These are phyloP conservation scores for Tineola bisselliella DNA, from an alignment of 2,888 invertebrate genomes.

Conservation along the genomic window DNA sequence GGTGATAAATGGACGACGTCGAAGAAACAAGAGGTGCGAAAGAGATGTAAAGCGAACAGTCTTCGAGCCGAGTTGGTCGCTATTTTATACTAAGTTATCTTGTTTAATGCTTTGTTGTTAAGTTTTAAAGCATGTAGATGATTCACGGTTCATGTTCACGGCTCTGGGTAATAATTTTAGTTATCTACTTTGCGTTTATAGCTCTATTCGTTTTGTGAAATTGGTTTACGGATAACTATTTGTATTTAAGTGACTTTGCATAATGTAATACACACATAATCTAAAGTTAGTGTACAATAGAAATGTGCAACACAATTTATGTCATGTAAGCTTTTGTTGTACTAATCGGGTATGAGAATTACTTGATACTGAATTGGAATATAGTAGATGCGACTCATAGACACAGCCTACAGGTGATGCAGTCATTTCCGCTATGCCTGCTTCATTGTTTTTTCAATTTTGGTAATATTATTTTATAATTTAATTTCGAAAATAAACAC, in stretches of 20 bases:
- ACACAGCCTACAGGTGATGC: too few relatives aligned
- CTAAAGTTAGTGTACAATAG: background rate
- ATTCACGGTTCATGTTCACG: conserved; percentile 12
- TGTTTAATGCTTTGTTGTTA: conserved; percentile 12
- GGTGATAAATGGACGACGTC: conserved; percentile 56
- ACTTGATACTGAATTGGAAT: too few relatives aligned
- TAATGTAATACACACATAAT: background rate
- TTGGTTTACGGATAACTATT: conserved; percentile 1
- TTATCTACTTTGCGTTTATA: conserved; percentile 11
- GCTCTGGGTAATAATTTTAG: conserved; percentile 2
- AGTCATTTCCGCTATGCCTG: too few relatives aligned
- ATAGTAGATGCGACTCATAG: too few relatives aligned
- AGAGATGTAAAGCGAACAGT: conserved; percentile 24
- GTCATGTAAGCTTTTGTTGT: too few relatives aligned
- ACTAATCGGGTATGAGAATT: too few relatives aligned
- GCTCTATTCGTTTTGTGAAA: conserved; percentile 4
- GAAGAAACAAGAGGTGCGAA: conserved; percentile 56
- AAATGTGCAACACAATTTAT: background rate
- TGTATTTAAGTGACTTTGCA: background rate
- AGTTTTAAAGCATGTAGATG: conserved; percentile 12
- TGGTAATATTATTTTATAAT: too few relatives aligned
- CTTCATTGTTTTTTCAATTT: too few relatives aligned
- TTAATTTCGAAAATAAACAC: too few relatives aligned
- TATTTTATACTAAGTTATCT: conserved; percentile 12
- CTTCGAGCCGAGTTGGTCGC: conserved; percentile 2